Conservation (phyloP, 2,113 vertebrate genomes). For the Oxygymnocypris stewartii region DNA sequence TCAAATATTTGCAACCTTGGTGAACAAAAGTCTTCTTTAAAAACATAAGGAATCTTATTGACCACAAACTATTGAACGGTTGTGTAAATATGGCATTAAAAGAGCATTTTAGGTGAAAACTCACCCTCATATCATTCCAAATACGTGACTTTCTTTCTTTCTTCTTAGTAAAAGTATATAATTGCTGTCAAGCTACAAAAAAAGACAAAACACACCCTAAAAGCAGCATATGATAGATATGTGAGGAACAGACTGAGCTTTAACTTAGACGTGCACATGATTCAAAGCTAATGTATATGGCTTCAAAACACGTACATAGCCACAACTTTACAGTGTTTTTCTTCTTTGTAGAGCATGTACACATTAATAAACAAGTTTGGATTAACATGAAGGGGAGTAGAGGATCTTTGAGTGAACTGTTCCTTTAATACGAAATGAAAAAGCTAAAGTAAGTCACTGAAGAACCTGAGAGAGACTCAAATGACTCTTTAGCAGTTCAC, state of each 20-base stretch:
- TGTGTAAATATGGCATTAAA: neutral
- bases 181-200: neutral
- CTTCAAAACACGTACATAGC: neutral
- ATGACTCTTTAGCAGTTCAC: constrained; percentile 1
- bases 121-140: neutral
- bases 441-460: neutral
- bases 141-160: neutral
- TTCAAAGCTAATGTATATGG: neutral
- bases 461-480: neutral
- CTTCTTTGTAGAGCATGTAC: neutral
- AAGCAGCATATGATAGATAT: too few relatives aligned
- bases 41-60: neutral
- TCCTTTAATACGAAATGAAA: neutral
- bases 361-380: neutral
- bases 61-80: neutral
- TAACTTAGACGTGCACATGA: neutral
- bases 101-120: neutral
- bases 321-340: neutral
- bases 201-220: too few relatives aligned
- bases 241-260: neutral
- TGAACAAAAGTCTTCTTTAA: neutral
- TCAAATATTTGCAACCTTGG: neutral
- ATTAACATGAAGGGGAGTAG: neutral
- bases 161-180: neutral
- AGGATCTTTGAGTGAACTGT: neutral